Evolutionary conservation across 2,888 invertebrate genomes (phyloP).

Genomic region (Drosophila ochracea): DNA sequence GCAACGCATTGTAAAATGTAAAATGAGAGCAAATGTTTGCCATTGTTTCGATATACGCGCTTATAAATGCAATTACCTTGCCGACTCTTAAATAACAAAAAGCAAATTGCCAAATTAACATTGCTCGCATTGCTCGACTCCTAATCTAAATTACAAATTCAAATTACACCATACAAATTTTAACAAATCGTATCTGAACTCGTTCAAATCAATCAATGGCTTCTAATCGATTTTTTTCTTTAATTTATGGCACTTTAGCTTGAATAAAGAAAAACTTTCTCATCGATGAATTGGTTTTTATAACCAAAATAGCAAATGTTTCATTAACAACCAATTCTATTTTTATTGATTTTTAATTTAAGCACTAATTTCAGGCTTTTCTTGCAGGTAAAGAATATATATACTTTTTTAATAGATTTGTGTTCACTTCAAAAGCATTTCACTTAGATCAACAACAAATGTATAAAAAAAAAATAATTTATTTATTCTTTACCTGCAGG

Average conservation of each 20-base stretch:
- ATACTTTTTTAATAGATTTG: too few species aligned
- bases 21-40: conserved; percentile 5
- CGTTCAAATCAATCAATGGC: neutral
- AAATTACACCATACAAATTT: neutral
- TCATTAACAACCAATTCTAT: too few species aligned
- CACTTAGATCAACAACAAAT: neutral
- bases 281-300: neutral
- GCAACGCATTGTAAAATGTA: neutral
- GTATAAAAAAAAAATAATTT: neutral
- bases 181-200: neutral
- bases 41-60: conserved; percentile 5
- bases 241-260: neutral
- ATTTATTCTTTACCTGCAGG: too few species aligned
- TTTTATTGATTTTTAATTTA: neutral
- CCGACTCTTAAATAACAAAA: neutral
- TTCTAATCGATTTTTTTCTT: neutral
- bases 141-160: neutral
- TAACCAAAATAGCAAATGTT: neutral
- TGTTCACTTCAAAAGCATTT: too few species aligned
- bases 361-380: too few species aligned
- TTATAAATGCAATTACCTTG: conserved; percentile 5
- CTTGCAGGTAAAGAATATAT: too few species aligned
- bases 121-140: neutral
- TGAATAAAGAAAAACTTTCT: neutral
- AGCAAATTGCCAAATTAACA: neutral